Percentiles rank a stretch among this genome's conserved stretches.
Evolutionary conservation across 2,113 vertebrate species (phyloP).

Genomic region (Salvator merianae): DNA sequence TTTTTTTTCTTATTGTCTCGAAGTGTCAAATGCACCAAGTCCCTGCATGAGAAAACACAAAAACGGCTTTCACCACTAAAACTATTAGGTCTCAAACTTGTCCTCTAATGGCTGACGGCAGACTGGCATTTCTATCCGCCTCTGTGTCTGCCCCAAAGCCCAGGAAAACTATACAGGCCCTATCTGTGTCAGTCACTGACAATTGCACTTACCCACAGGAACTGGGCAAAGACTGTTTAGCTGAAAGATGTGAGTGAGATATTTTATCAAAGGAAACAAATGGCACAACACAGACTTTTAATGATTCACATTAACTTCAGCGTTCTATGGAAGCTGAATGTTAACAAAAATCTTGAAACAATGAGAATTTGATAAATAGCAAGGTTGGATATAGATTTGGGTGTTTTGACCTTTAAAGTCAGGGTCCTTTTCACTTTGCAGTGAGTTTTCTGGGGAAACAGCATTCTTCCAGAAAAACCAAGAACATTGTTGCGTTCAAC

Average conservation of each 20-base stretch:
- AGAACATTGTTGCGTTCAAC: neutral
- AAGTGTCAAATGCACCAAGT: neutral
- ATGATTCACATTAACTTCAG: constrained; percentile 27
- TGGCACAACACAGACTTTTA: constrained; percentile 15
- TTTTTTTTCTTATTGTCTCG: neutral
- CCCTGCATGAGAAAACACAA: neutral
- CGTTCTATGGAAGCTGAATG: constrained; percentile 15
- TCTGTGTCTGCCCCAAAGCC: neutral
- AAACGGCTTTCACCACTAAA: neutral
- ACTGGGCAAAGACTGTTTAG: constrained; percentile 30
- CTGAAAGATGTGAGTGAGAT: constrained; percentile 30
- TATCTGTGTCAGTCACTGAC: constrained; percentile 8
- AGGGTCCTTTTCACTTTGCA: neutral
- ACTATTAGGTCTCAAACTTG: neutral
- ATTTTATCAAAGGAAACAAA: constrained; percentile 45
- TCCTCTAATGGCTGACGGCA: neutral
- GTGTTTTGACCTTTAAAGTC: constrained; percentile 24
- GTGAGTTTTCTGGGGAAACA: neutral
- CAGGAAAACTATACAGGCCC: constrained; percentile 3
- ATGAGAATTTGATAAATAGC: constrained; percentile 28
- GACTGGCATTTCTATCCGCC: neutral
- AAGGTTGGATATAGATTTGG: neutral
- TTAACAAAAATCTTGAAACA: constrained; percentile 34
- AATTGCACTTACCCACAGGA: constrained; percentile 19
- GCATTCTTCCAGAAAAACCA: neutral